phyloP scores from a whole-genome alignment of 2,113 vertebrate species.

The Callionymus lyra region DNA sequence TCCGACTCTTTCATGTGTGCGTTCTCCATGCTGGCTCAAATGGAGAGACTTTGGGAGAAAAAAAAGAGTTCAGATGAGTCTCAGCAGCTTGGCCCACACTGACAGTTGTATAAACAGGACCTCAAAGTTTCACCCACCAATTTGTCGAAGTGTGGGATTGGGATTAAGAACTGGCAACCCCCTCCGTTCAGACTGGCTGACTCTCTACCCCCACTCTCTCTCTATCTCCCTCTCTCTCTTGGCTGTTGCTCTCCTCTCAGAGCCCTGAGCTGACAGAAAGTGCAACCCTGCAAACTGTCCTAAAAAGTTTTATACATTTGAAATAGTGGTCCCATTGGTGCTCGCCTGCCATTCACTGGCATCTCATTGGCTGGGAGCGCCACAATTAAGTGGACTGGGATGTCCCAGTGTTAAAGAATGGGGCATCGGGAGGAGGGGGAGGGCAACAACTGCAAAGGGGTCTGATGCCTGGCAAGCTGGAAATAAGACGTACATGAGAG shows the following conservation, averaged over 20 bases:
- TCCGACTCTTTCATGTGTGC: conserved; percentile 70
- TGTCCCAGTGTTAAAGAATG: no score
- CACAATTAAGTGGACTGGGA: conserved; percentile 52
- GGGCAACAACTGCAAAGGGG: conserved; percentile 61
- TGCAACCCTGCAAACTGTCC: conserved; percentile 62
- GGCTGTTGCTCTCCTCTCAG: conserved; percentile 51
- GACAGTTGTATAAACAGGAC: no score
- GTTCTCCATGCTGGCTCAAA: conserved; percentile 75
- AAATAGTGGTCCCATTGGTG: conserved; percentile 54
- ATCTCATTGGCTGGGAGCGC: conserved; percentile 56
- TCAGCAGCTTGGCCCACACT: no score
- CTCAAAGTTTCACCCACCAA: conserved; percentile 51
- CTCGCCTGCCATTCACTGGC: conserved; percentile 25
- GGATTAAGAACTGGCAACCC: conserved; percentile 53
- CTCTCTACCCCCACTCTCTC: conserved; percentile 42
- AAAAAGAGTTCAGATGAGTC: conserved; percentile 23
- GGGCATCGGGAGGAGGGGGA: conserved; percentile 14
- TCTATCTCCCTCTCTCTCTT: conserved; percentile 40
- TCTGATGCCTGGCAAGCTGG: conserved; percentile 39
- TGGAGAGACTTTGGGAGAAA: conserved; percentile 55
- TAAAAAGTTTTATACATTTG: conserved; percentile 70
- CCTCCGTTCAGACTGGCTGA: conserved; percentile 41
- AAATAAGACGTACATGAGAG: conserved; percentile 54
- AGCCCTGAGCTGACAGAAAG: conserved; percentile 67
- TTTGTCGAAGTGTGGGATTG: conserved; percentile 53